A percentile compares a stretch with the other conserved stretches of the same genome.
These are phyloP conservation scores for Hemitrygon akajei DNA, from an alignment of 2,797 vertebrate genomes.

Conservation along the genomic window DNA sequence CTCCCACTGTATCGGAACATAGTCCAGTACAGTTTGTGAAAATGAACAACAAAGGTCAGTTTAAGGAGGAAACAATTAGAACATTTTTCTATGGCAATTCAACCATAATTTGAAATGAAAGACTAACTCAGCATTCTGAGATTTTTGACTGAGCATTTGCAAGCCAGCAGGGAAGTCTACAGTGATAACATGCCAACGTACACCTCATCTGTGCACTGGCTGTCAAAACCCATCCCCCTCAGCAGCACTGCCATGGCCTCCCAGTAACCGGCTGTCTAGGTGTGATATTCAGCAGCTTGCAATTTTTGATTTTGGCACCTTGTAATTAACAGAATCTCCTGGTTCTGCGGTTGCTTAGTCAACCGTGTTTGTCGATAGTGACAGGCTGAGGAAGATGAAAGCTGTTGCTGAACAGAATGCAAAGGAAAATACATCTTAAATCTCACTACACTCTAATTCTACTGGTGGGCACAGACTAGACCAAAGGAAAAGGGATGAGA, in stretches of 20 bases:
- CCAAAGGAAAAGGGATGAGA: neutral
- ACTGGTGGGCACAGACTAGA: neutral
- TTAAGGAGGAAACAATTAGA: slow-evolving; percentile 6
- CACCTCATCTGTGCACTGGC: neutral
- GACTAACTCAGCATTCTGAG: neutral
- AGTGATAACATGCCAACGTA: neutral
- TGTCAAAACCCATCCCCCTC: neutral
- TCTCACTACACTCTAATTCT: neutral
- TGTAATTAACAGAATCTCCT: slow-evolving; percentile 18
- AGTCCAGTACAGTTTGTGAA: neutral
- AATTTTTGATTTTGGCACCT: neutral
- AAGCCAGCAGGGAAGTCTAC: slow-evolving; percentile 10
- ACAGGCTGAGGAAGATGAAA: neutral
- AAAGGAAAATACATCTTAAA: neutral
- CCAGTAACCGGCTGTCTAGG: neutral
- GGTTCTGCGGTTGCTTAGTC: neutral
- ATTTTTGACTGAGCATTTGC: neutral
- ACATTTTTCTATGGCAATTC: neutral
- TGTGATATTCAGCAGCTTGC: slow-evolving; percentile 10
- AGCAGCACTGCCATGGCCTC: neutral
- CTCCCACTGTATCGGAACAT: neutral
- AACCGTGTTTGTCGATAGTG: neutral
- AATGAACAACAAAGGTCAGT: slow-evolving; percentile 8
- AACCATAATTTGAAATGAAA: neutral
- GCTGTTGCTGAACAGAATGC: neutral